Conservation (phyloP, 2,888 invertebrate species). For the Xanthorhoe designata region DNA sequence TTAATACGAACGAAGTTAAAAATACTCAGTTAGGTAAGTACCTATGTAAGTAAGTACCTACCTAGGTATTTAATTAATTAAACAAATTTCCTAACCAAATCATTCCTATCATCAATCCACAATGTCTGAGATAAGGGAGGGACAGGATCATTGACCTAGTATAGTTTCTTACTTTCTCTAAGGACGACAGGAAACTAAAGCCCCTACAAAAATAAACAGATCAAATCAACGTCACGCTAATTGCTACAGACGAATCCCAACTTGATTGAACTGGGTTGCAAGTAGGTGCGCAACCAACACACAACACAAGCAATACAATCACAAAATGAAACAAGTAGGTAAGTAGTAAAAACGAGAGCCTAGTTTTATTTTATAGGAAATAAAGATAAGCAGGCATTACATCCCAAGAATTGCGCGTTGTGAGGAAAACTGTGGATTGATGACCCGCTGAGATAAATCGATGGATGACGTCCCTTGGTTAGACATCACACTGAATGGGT, state of each 20-base stretch:
- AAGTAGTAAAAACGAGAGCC: slow-evolving; percentile 34
- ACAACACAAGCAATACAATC: not conserved
- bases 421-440: slow-evolving; percentile 42
- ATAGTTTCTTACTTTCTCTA: too few relatives aligned
- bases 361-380: slow-evolving; percentile 45
- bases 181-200: too few relatives aligned
- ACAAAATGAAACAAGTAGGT: slow-evolving; percentile 33
- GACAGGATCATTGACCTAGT: too few relatives aligned
- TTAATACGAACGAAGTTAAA: too few relatives aligned
- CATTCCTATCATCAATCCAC: not conserved
- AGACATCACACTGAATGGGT: slow-evolving; percentile 41
- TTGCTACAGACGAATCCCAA: slow-evolving; percentile 5
- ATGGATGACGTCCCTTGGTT: slow-evolving; percentile 39
- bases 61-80: not conserved
- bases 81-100: not conserved
- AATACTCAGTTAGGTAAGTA: slow-evolving; percentile 1
- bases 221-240: not conserved
- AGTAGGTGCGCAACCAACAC: not conserved
- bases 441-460: slow-evolving; percentile 44
- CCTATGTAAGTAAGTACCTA: not conserved
- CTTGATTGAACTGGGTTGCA: not conserved
- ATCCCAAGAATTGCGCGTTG: slow-evolving; percentile 36
- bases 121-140: too few relatives aligned
- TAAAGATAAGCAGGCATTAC: slow-evolving; percentile 45
- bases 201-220: not conserved